Percentiles rank a stretch among this genome's conserved stretches.
These are phyloP conservation scores for Onchidella celtica DNA, from an alignment of 2,888 invertebrate species.

Conservation along the genomic window DNA sequence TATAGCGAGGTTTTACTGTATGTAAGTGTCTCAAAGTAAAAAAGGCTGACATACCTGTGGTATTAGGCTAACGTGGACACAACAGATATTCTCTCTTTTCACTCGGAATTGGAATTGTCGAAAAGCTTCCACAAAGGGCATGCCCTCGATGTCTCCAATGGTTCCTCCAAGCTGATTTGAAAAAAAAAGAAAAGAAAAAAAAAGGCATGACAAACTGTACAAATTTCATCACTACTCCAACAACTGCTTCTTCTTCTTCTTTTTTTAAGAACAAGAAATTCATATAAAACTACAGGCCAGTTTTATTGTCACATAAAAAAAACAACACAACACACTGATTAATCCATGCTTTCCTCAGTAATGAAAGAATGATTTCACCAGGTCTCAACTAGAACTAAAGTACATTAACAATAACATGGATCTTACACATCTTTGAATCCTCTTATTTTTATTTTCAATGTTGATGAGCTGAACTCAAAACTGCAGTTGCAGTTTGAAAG, in stretches of 20 bases:
- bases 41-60: constrained; percentile 86
- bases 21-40: too few species aligned
- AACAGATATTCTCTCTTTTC: constrained; percentile 95
- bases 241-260: neutral
- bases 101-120: constrained; percentile 97
- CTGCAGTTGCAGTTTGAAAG: too few species aligned
- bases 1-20: too few species aligned
- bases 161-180: constrained; percentile 93
- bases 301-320: too few species aligned
- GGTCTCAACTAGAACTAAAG: too few species aligned
- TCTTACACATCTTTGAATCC: too few species aligned
- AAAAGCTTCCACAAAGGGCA: constrained; percentile 99
- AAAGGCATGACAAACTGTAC: neutral
- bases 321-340: too few species aligned
- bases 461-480: too few species aligned
- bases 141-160: constrained; percentile 99
- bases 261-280: neutral
- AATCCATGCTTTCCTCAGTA: too few species aligned
- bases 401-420: too few species aligned
- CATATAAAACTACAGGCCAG: neutral
- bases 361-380: too few species aligned
- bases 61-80: constrained; percentile 97
- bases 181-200: constrained; percentile 9
- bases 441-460: too few species aligned
- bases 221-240: neutral